phyloP scores from a whole-genome alignment of 2,797 vertebrate species.

The Balearica regulorum region DNA sequence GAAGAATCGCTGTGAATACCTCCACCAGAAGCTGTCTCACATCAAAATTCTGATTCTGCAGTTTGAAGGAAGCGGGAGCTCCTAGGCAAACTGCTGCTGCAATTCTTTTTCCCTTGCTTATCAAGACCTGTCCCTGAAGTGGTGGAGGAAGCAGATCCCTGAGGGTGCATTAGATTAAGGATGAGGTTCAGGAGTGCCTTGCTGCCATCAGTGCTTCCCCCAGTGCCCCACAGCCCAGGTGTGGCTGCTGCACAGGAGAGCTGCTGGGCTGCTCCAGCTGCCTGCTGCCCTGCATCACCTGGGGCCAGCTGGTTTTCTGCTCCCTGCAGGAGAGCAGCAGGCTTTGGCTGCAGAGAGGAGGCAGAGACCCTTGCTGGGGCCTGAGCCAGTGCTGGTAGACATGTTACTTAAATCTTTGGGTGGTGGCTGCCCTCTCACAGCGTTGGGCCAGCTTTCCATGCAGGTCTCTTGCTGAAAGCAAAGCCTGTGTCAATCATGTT shows the following conservation, averaged over 20 bases:
- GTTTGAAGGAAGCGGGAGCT: slow-evolving; percentile 73
- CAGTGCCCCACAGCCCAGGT: neutral
- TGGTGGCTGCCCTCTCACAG: neutral
- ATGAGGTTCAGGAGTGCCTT: too few species aligned
- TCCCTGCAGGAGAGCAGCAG: neutral
- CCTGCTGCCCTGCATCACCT: too few species aligned
- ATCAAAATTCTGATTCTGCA: slow-evolving; percentile 86
- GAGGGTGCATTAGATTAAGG: fast-evolving
- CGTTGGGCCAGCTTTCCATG: neutral
- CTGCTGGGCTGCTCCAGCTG: neutral
- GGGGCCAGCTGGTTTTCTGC: neutral
- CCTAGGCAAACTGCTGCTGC: neutral
- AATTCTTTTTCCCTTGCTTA: neutral
- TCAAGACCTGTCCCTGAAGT: neutral
- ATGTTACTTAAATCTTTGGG: neutral
- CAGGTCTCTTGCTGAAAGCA: neutral
- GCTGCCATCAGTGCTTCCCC: neutral
- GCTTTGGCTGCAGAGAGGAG: neutral
- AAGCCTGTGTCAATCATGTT: neutral
- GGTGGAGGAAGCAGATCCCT: neutral
- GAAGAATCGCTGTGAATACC: slow-evolving; percentile 84
- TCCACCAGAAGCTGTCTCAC: slow-evolving; percentile 87
- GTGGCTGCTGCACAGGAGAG: neutral
- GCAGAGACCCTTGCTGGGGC: neutral
- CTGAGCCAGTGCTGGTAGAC: neutral